Percentiles rank a stretch among this genome's conserved stretches.
These are phyloP conservation scores for Crypturellus undulatus DNA, from an alignment of 2,113 vertebrate genomes.

Conservation along the genomic window DNA sequence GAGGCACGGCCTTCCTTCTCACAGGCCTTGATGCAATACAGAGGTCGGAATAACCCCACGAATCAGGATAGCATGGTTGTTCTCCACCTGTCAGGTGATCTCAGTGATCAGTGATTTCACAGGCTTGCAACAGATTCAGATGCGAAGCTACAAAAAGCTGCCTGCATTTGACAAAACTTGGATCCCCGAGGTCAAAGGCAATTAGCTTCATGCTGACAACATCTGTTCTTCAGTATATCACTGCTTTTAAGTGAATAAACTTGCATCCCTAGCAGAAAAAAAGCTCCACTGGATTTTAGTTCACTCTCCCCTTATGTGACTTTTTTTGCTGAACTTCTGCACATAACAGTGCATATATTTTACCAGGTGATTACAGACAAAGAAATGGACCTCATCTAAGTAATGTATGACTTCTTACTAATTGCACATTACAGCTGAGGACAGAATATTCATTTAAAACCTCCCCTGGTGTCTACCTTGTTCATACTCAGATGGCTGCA, in stretches of 20 bases:
- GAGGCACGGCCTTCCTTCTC: not conserved
- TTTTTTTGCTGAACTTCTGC: not conserved
- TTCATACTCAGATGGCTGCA: not conserved
- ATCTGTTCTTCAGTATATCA: not conserved
- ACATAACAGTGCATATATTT: fast-evolving
- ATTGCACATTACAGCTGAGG: not conserved
- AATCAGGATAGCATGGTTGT: not conserved
- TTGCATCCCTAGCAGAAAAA: not conserved
- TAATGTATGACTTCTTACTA: not conserved
- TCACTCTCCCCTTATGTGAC: not conserved
- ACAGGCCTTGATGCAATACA: not conserved
- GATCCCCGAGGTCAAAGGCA: not conserved
- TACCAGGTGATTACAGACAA: not conserved
- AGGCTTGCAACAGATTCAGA: not conserved
- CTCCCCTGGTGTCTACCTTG: fast-evolving
- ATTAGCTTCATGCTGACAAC: not conserved
- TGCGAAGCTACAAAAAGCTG: not conserved
- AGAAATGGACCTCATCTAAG: not conserved
- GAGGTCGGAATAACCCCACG: not conserved
- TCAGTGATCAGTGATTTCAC: not conserved
- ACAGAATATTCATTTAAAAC: not conserved
- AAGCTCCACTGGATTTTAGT: not conserved
- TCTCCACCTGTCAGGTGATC: no score
- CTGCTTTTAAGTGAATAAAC: not conserved
- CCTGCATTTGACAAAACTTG: not conserved